phyloP scores from a whole-genome alignment of 2,797 vertebrate species.

The Rhincodon typus region DNA sequence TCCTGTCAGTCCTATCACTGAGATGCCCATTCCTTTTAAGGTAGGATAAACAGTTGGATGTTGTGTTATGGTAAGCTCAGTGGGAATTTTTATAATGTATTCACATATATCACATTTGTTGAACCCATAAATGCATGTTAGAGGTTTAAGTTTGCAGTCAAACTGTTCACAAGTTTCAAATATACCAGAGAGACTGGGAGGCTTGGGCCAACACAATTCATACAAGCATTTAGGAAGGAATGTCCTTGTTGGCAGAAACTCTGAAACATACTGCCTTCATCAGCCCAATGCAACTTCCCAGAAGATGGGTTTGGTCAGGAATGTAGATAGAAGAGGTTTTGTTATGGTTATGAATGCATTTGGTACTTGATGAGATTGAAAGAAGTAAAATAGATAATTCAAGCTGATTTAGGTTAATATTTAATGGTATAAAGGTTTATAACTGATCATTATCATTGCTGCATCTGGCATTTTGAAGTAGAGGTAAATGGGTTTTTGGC shows the following conservation, averaged over 20 bases:
- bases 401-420: background rate
- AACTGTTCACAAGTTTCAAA: background rate
- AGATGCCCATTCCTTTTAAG: constrained; percentile 81
- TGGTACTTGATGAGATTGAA: background rate
- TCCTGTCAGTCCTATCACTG: constrained; percentile 86
- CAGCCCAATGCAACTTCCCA: background rate
- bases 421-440: background rate
- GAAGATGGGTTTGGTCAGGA: no score
- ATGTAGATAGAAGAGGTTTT: no score
- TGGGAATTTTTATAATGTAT: background rate
- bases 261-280: background rate
- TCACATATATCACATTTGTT: background rate
- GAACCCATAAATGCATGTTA: background rate
- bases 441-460: no score
- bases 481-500: no score
- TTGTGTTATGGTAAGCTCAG: background rate
- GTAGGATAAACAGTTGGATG: constrained; percentile 53
- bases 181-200: background rate
- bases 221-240: background rate
- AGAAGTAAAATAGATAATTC: background rate
- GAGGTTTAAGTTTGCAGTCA: background rate
- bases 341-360: background rate
- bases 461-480: no score
- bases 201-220: background rate
- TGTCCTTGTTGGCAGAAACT: background rate